Conservation (phyloP, 2,888 invertebrate genomes). For the Prosapia bicincta region DNA sequence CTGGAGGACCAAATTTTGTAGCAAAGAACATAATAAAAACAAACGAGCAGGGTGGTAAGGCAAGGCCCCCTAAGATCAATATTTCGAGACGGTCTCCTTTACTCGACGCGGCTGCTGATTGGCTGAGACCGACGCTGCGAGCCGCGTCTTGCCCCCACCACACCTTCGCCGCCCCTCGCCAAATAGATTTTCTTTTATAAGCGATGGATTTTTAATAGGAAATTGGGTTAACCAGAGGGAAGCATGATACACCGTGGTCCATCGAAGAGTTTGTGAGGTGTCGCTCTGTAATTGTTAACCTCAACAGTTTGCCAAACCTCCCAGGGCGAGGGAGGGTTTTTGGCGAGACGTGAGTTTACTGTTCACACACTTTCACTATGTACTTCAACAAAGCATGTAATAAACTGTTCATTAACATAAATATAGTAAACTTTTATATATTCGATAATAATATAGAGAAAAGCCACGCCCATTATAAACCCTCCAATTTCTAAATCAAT, state of each 20-base stretch:
- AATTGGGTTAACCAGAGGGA: slow-evolving; percentile 22
- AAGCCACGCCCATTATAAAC: no score
- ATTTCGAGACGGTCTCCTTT: slow-evolving; percentile 27
- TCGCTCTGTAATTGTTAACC: not conserved
- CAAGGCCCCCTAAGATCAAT: slow-evolving; percentile 14
- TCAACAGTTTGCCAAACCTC: not conserved
- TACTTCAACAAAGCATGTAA: no score
- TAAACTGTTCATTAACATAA: no score
- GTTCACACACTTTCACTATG: no score
- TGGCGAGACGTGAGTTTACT: no score
- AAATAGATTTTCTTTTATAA: slow-evolving; percentile 27
- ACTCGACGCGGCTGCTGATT: slow-evolving; percentile 13
- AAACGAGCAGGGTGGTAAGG: not conserved
- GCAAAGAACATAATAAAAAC: not conserved
- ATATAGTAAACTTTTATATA: no score
- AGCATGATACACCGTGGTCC: not conserved
- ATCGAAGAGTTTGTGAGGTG: not conserved
- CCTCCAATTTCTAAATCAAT: no score
- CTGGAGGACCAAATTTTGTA: not conserved
- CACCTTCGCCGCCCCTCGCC: slow-evolving; percentile 8
- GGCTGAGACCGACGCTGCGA: slow-evolving; percentile 20
- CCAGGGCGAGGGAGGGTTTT: not conserved
- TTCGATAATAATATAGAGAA: no score
- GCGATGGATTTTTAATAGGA: slow-evolving; percentile 26
- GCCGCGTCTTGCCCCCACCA: slow-evolving; percentile 17